phyloP scores from a whole-genome alignment of 2,797 vertebrate species.

The Pseudomugil gertrudae region DNA sequence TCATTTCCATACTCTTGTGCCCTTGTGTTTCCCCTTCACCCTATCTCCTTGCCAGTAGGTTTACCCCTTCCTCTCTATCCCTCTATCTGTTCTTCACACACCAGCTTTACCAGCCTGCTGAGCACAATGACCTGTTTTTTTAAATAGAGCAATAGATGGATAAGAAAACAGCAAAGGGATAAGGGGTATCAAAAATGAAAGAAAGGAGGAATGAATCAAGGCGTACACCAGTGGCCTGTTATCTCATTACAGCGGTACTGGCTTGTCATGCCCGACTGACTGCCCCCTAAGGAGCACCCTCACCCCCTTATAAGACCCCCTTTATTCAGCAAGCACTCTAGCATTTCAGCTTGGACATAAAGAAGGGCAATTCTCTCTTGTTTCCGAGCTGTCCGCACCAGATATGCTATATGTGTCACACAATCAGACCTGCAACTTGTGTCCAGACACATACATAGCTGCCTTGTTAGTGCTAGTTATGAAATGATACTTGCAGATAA shows the following conservation, averaged over 20 bases:
- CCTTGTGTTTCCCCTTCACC: constrained; percentile 43
- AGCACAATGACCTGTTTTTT: constrained; percentile 51
- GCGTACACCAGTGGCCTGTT: constrained; percentile 72
- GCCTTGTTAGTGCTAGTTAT: constrained; percentile 65
- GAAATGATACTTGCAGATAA: constrained; percentile 71
- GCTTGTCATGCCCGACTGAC: constrained; percentile 72
- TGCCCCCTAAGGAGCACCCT: constrained; percentile 70
- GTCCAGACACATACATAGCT: constrained; percentile 35
- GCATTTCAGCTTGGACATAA: constrained; percentile 68
- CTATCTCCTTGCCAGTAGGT: constrained; percentile 48
- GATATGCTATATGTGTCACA: constrained; percentile 57
- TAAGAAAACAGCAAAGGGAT: constrained; percentile 66
- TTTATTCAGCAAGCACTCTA: constrained; percentile 66
- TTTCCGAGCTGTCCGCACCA: constrained; percentile 61
- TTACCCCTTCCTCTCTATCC: constrained; percentile 57
- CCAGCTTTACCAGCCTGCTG: constrained; percentile 68
- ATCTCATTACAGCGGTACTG: constrained; percentile 76
- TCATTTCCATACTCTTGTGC: constrained; percentile 48
- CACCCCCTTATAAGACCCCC: constrained; percentile 66
- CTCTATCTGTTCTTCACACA: constrained; percentile 70
- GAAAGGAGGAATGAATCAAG: constrained; percentile 66
- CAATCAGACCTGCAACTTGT: constrained; percentile 36
- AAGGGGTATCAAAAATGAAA: constrained; percentile 56
- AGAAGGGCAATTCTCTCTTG: constrained; percentile 64
- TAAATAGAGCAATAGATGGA: constrained; percentile 57